Base-by-base conservation (phyloP, 2,113 vertebrate species). In the Bubo bubo region DNA sequence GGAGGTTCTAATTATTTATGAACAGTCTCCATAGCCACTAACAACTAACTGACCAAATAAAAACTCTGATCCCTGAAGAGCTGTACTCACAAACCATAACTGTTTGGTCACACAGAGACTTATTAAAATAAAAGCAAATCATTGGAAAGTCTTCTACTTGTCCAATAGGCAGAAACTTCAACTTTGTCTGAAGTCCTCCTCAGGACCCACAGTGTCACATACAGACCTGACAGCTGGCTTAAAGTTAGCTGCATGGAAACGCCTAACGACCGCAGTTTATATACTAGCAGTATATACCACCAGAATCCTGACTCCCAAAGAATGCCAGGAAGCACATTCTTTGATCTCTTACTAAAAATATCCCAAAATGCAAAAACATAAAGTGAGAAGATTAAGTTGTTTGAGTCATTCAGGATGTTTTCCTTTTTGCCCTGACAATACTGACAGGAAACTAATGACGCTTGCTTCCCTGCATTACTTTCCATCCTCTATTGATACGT, bases 331-430 rank as follows among this genome's bases (percentile, higher is more conserved):
- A 86, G 28, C 55, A 77, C 21, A 27, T 53, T 37, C 58, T 96
- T 96, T 97, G 64, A 96, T 85, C 79, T 73, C 67, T 92, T 77
- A 88, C 84, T 88, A 45, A 73, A 85, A 76, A 56, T 59, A 86
- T 12, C 2, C 10, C 63, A 60, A 88, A 73, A 70, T 14, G 12
- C 22, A 76, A 60, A 86, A 86, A 34, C 56, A 59, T 59, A 87
- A 95, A 80, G 52, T 32, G 66, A 96, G 86, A 93, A 79, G 35
- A 88, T 90, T 77, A 90, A 63, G 83, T 30, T 88, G 41, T 93
- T 93, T 85, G 80, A 86, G 79, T 89, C 2, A 1, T 72, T 84
- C 6, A 14, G 64, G 71, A 71, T 66, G 47, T 86, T 87, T 50
- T 90, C 24, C n/a, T 58, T 89, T 72, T 26, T 5, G 24, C 20